These are phyloP conservation scores for Siniperca chuatsi DNA, from an alignment of 2,113 vertebrate species.

Conservation along the genomic window DNA sequence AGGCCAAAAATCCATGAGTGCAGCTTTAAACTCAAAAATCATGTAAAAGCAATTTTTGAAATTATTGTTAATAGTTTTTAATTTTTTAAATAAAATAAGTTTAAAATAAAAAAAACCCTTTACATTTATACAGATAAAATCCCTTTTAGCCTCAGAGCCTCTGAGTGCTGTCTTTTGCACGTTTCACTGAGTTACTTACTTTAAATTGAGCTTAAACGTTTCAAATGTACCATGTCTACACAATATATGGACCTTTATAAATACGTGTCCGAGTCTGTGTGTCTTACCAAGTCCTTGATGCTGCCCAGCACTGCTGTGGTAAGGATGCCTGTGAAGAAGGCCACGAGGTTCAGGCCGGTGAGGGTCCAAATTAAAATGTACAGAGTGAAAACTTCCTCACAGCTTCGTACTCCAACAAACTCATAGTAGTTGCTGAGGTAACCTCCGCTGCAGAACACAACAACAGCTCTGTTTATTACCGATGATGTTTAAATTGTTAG, in stretches of 20 bases:
- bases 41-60: not conserved
- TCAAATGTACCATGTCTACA: too few species aligned
- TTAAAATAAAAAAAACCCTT: not conserved
- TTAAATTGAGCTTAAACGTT: not conserved
- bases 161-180: not conserved
- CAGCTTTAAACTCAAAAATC: not conserved
- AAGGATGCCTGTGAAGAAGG: conserved; percentile 77
- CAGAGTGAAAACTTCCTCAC: conserved; percentile 77
- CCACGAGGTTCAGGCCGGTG: conserved; percentile 75
- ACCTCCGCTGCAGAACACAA: conserved; percentile 74
- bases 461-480: not conserved
- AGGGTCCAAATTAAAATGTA: conserved; percentile 81
- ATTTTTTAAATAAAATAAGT: not conserved
- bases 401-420: conserved; percentile 83
- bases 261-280: not conserved
- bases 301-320: conserved; percentile 81
- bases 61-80: not conserved
- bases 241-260: not conserved
- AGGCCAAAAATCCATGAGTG: not conserved
- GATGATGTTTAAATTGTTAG: not conserved
- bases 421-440: conserved; percentile 84
- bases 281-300: conserved; percentile 79
- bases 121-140: not conserved
- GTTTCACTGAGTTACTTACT: too few species aligned
- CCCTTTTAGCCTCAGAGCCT: not conserved